Base-by-base conservation (phyloP, 2,113 vertebrate species). In the Porphyrio hochstetteri region DNA sequence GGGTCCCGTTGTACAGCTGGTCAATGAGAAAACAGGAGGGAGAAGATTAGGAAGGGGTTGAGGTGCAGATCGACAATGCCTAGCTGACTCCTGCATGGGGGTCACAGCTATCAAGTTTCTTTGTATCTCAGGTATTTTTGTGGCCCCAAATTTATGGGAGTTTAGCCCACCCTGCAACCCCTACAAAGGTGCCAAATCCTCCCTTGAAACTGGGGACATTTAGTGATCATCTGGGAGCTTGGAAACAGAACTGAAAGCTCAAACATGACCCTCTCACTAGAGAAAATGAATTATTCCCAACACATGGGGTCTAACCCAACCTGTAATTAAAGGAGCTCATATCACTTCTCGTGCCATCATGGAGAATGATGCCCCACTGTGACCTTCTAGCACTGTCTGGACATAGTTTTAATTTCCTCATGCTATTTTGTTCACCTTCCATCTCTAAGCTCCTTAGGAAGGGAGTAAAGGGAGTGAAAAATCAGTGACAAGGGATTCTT, bases 1-100 rank as follows among this genome's bases (percentile, higher is more conserved):
- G 98, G 7, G 98, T 98, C 71, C 98, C 98, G 0, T 98, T 98
- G 97, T 98, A 98, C 52, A 98, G 93, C 98, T 98, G 93, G 19
- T 28, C 60, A 31, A 67, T 0, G 40, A 48, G 19, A 64, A 52
- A 77, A 86, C 2, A 19, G 36, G 7, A 60, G 38, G 61, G 31
- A 38, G 23, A 7, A 35, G 0, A 13, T 70, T n/a, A 85, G 69
- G 86, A 16, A 21, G 55, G 35, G 35, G 23, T 28, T 33, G 59
- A 33, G 53, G 25, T 27, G 35, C 18, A 17, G 40, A 9, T 44
- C 16, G 0, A 10, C 17, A 1, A 2, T 2, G 14, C 56, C 31
- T 2, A 63, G 19, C 3, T 7, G 19, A 14, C 18, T 46, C 53
- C 10, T 18, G 25, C 0, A 0, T 33, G 15, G 9, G 9, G 13